These are phyloP conservation scores for chimpanzee (Pan troglodytes) DNA, from an alignment of 2,113 vertebrate genomes.

Conservation along the genomic window NHGRI_mPanTro3-v2.1_pri NC_072410.2:54237001-54237500, in stretches of 20 bases:
- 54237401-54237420: neutral
- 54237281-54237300: neutral
- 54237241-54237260: neutral
- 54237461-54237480: neutral
- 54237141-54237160: neutral
- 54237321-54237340: neutral
- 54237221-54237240: neutral
- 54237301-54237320: neutral
- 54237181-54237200: neutral
- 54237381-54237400: neutral
- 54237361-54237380: neutral
- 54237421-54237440: neutral
- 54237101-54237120: neutral
- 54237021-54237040: constrained; percentile 5
- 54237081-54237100: neutral
- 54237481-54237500: neutral
- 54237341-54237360: neutral
- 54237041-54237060: neutral
- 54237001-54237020: neutral
- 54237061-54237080: neutral
- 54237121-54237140: neutral
- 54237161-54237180: neutral
- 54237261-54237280: neutral
- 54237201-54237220: neutral
- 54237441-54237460: neutral